These are phyloP conservation scores for Cheumatopsyche charites DNA, from an alignment of 1,140 invertebrate genomes.

Conservation along the genomic window DNA sequence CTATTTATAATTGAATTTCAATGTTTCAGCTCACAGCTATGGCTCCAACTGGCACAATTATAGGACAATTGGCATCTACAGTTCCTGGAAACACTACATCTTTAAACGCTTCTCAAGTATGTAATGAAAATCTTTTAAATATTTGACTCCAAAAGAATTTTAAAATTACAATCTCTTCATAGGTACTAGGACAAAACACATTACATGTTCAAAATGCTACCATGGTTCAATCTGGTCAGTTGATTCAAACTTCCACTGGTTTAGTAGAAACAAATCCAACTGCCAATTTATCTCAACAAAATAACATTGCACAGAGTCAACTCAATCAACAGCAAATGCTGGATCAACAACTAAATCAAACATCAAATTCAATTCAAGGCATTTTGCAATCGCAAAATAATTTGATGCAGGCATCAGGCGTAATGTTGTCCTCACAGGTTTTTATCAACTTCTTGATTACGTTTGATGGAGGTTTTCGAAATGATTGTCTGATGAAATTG, in stretches of 20 bases:
- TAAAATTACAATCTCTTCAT: no score
- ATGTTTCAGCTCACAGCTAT: slow-evolving; percentile 53
- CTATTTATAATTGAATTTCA: no score
- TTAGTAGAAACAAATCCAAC: slow-evolving; percentile 33
- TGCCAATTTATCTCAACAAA: slow-evolving; percentile 19
- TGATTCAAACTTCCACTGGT: slow-evolving; percentile 37
- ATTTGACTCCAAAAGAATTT: no score
- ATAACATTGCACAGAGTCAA: slow-evolving; percentile 23
- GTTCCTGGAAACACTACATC: slow-evolving; percentile 40
- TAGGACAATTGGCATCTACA: slow-evolving; percentile 53
- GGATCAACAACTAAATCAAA: slow-evolving; percentile 35
- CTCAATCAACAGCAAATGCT: slow-evolving; percentile 38
- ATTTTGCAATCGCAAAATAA: slow-evolving; percentile 51
- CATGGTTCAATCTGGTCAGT: slow-evolving; percentile 27
- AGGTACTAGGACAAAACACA: slow-evolving; percentile 25
- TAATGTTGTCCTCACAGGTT: slow-evolving; percentile 32
- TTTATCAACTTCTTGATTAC: background rate
- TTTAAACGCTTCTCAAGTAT: slow-evolving; percentile 4
- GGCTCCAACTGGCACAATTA: slow-evolving; percentile 58
- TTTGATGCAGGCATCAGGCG: slow-evolving; percentile 35
- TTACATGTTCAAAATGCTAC: slow-evolving; percentile 32
- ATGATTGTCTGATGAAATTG: no score
- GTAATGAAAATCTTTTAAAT: no score
- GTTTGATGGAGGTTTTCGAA: background rate
- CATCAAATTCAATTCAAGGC: slow-evolving; percentile 46